Conservation (phyloP, 92 coral and sea anemone species). For the Heliopora coerulea region DNA sequence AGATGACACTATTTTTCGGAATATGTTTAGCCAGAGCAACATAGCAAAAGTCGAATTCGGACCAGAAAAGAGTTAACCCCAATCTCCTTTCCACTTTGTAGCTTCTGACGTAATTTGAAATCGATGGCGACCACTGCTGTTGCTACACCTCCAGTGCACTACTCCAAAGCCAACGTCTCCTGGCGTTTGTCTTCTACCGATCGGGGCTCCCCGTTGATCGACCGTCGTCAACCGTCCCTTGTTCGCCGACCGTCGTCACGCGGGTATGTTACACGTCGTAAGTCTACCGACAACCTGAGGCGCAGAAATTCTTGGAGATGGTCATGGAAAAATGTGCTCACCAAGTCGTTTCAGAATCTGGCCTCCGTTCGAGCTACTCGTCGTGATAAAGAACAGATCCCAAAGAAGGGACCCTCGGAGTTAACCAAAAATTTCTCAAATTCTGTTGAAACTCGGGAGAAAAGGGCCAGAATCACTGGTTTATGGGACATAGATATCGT, state of each 20-base stretch:
- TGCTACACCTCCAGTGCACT: background rate
- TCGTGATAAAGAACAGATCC: background rate
- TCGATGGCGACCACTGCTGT: background rate
- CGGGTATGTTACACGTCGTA: slow-evolving; percentile 1
- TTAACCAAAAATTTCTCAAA: background rate
- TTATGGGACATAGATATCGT: slow-evolving; percentile 8
- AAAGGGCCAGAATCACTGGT: slow-evolving; percentile 14
- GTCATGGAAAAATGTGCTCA: slow-evolving; percentile 30
- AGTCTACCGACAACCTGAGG: slow-evolving; percentile 19
- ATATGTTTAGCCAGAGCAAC: too few species aligned
- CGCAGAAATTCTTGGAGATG: slow-evolving; percentile 27
- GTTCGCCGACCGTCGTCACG: slow-evolving; percentile 18
- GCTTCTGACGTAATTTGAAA: background rate
- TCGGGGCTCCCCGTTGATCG: slow-evolving; percentile 17
- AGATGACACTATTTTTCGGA: too few species aligned
- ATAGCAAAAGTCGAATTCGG: too few species aligned
- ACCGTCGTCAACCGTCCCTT: slow-evolving; percentile 5
- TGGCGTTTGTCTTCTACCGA: background rate
- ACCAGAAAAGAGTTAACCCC: background rate
- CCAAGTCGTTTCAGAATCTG: slow-evolving; percentile 18
- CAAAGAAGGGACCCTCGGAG: slow-evolving; percentile 7
- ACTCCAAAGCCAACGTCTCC: background rate
- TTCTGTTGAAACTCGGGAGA: slow-evolving; percentile 20
- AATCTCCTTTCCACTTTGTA: background rate
- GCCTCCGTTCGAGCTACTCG: slow-evolving; percentile 2